phyloP scores from a whole-genome alignment of 2,888 invertebrate species.

The Cristatella mucedo region DNA sequence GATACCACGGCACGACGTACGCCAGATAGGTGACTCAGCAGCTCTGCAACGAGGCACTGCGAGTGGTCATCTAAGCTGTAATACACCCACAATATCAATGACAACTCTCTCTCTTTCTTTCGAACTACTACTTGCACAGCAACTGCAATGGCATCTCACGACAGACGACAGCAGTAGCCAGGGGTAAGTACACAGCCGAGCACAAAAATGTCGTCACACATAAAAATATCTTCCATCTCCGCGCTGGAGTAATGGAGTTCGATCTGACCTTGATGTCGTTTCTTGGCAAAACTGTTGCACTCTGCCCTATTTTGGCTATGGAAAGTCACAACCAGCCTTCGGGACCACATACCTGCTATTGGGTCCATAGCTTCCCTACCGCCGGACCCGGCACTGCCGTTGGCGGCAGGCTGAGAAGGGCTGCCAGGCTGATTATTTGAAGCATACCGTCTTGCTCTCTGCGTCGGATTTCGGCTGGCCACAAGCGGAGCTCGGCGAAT shows the following conservation, averaged over 20 bases:
- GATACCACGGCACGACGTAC: slow-evolving; percentile 2
- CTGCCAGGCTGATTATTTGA: slow-evolving; percentile 61
- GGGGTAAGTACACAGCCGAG: background rate
- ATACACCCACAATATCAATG: too few species aligned
- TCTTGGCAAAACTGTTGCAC: background rate
- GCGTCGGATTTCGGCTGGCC: slow-evolving; percentile 48
- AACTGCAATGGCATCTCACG: too few species aligned
- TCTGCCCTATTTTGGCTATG: background rate
- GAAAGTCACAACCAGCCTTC: background rate
- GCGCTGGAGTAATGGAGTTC: background rate
- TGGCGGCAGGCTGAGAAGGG: slow-evolving; percentile 75
- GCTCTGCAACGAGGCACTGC: slow-evolving; percentile 46
- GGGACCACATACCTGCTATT: slow-evolving; percentile 48
- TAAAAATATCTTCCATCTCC: background rate
- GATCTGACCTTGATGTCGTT: background rate
- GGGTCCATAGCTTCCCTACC: slow-evolving; percentile 87
- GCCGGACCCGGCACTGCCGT: slow-evolving; percentile 46
- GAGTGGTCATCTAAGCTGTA: too few species aligned
- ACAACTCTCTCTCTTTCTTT: too few species aligned
- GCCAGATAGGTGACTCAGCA: slow-evolving; percentile 48
- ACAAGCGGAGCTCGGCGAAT: slow-evolving; percentile 69
- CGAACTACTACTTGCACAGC: too few species aligned
- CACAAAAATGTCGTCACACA: slow-evolving; percentile 3
- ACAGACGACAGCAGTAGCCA: too few species aligned
- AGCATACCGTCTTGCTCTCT: slow-evolving; percentile 61